A percentile compares a stretch with the other conserved stretches of the same genome.
Evolutionary conservation across 2,888 invertebrate genomes (phyloP).

Genomic region (Patella depressa): DNA sequence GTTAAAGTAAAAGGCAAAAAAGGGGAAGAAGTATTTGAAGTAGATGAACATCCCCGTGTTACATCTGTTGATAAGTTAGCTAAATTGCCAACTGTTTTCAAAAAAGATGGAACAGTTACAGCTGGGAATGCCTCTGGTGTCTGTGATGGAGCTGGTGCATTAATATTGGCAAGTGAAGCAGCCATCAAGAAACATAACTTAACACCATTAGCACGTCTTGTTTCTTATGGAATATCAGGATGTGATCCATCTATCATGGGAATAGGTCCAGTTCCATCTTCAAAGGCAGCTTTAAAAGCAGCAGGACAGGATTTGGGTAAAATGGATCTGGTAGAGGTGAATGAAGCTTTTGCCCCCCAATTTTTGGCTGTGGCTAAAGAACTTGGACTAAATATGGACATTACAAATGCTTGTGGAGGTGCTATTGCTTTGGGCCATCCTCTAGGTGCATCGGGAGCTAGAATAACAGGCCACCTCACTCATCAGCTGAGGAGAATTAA

Average conservation of each 20-base stretch:
- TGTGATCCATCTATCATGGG: constrained; percentile 99
- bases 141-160: constrained; percentile 95
- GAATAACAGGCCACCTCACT: constrained; percentile 91
- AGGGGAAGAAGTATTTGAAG: constrained; percentile 80
- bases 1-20: constrained; percentile 85
- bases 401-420: constrained; percentile 94
- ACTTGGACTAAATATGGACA: constrained; percentile 86
- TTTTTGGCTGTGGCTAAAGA: constrained; percentile 92
- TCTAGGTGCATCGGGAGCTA: constrained; percentile 91
- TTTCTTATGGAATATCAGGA: constrained; percentile 90
- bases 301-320: constrained; percentile 86
- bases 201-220: constrained; percentile 90
- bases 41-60: constrained; percentile 92
- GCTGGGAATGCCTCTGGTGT: constrained; percentile 96
- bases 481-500: constrained; percentile 92
- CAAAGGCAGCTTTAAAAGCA: constrained; percentile 83
- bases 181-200: constrained; percentile 85
- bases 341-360: constrained; percentile 98
- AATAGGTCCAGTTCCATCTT: constrained; percentile 95
- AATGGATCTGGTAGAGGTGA: constrained; percentile 95
- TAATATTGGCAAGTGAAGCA: constrained; percentile 91
- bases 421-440: constrained; percentile 98
- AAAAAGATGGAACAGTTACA: constrained; percentile 93
- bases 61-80: constrained; percentile 87
- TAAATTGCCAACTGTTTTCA: constrained; percentile 91